phyloP scores from a whole-genome alignment of 1,140 invertebrate species.

The Zophobas atratus region DNA sequence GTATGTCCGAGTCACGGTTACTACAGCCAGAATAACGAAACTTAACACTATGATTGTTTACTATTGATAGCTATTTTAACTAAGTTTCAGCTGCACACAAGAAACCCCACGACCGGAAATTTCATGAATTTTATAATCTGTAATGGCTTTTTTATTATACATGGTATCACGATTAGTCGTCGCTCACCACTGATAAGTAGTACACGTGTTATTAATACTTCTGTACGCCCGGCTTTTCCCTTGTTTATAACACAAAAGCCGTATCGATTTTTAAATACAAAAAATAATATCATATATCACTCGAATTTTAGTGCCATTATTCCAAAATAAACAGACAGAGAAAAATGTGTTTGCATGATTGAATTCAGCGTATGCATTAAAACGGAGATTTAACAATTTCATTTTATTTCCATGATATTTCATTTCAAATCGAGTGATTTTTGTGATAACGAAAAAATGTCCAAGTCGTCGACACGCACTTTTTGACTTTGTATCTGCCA shows the following conservation, averaged over 20 bases:
- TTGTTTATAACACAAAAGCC: not conserved
- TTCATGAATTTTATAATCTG: constrained; percentile 27
- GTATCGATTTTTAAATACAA: constrained; percentile 20
- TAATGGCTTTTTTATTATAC: constrained; percentile 24
- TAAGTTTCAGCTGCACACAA: too few species aligned
- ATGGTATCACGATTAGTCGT: constrained; percentile 3
- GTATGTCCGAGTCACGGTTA: too few species aligned
- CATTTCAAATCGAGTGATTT: not conserved
- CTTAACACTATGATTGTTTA: too few species aligned
- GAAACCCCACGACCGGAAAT: not conserved
- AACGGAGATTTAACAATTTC: constrained; percentile 24
- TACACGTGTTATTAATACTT: not conserved
- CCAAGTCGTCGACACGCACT: not conserved
- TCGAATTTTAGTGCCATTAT: constrained; percentile 11
- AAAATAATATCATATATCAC: constrained; percentile 20
- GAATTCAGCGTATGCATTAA: constrained; percentile 21
- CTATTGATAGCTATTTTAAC: too few species aligned
- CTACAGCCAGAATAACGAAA: too few species aligned
- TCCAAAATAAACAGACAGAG: constrained; percentile 16
- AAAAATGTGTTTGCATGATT: constrained; percentile 36
- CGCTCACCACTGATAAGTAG: not conserved
- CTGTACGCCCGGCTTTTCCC: not conserved
- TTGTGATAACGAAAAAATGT: constrained; percentile 16
- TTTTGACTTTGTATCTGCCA: not conserved
- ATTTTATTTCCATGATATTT: constrained; percentile 21